A percentile compares a stretch with the other conserved stretches of the same genome.
phyloP scores from a whole-genome alignment of 2,888 invertebrate species.

The Brachylomia viminalis region DNA sequence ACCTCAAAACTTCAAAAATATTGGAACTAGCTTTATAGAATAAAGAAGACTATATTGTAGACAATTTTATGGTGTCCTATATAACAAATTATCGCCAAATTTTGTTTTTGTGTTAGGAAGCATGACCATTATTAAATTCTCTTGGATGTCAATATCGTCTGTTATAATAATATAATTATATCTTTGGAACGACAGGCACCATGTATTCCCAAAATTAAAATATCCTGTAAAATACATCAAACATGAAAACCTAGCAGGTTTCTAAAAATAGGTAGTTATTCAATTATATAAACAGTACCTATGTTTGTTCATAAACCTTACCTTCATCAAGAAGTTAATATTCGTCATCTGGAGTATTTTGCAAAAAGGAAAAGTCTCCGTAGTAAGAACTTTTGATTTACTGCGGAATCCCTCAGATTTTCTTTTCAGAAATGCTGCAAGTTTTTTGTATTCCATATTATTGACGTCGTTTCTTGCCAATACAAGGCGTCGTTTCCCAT shows the following conservation, averaged over 20 bases:
- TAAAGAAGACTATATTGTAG: no score
- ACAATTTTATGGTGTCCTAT: no score
- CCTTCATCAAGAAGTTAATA: no score
- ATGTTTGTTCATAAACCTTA: constrained; percentile 1
- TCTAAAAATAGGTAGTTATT: background rate
- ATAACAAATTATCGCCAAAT: no score
- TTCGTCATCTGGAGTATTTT: no score
- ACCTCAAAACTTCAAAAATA: no score
- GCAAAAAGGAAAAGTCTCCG: no score
- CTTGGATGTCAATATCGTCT: no score
- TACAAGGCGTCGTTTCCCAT: no score
- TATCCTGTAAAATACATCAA: constrained; percentile 1
- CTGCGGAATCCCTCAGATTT: background rate
- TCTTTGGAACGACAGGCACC: background rate
- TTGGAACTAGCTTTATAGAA: no score
- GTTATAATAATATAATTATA: background rate
- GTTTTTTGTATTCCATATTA: background rate
- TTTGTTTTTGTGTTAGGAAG: no score
- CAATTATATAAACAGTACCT: background rate
- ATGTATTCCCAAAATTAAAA: background rate
- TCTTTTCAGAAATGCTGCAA: background rate
- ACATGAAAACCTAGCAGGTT: background rate
- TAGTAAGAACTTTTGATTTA: background rate
- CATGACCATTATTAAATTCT: no score
- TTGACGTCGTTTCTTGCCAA: background rate